These are phyloP conservation scores for Lepetodrilus schrolli DNA, from an alignment of 2,888 invertebrate genomes.

Conservation along the genomic window DNA sequence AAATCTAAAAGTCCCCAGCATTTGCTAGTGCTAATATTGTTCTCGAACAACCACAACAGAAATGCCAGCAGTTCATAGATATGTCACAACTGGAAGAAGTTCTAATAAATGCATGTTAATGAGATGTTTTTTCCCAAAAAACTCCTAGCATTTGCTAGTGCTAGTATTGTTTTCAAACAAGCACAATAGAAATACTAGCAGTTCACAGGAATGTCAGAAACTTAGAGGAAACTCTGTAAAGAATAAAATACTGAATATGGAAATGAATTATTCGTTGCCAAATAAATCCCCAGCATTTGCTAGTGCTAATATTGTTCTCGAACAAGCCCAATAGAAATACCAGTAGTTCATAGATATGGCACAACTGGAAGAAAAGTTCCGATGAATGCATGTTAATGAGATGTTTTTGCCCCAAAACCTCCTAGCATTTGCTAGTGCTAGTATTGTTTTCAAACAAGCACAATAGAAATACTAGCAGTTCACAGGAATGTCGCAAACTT, in stretches of 20 bases:
- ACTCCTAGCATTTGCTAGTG: background rate
- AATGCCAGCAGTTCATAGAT: background rate
- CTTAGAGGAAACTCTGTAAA: too few relatives aligned
- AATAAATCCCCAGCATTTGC: background rate
- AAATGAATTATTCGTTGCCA: too few relatives aligned
- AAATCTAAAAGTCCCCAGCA: background rate
- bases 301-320: background rate
- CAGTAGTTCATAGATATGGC: background rate
- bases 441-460: background rate
- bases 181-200: background rate
- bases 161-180: background rate
- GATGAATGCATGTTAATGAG: background rate
- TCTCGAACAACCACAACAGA: background rate
- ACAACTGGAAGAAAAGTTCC: background rate
- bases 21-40: constrained; percentile 1
- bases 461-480: background rate
- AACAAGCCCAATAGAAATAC: background rate
- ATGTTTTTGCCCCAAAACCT: background rate
- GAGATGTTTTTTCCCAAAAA: background rate
- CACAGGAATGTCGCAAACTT: background rate
- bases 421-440: constrained; percentile 10
- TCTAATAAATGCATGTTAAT: background rate
- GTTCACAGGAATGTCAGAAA: background rate
- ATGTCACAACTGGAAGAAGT: too few relatives aligned
- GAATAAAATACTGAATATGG: too few relatives aligned